These are phyloP conservation scores for Leptosomus discolor DNA, from an alignment of 2,113 vertebrate genomes.

Conservation along the genomic window DNA sequence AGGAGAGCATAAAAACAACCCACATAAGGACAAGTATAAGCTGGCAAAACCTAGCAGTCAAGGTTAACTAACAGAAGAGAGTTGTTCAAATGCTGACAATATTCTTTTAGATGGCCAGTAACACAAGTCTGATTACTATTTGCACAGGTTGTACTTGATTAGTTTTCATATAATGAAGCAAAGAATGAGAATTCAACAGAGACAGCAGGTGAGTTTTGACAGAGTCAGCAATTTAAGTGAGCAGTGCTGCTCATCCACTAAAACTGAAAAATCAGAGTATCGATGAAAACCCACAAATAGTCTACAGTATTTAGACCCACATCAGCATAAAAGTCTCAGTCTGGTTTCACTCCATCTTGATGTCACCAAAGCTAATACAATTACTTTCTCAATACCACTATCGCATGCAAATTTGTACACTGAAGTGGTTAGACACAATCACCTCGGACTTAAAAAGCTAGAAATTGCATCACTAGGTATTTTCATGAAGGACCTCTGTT, in stretches of 20 bases:
- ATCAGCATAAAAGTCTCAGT: background rate
- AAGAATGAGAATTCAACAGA: background rate
- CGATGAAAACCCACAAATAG: background rate
- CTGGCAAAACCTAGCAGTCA: background rate
- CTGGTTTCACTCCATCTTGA: background rate
- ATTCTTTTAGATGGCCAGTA: background rate
- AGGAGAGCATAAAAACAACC: background rate
- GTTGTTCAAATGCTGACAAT: background rate
- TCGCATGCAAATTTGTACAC: background rate
- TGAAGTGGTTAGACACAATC: background rate
- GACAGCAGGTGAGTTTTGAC: background rate
- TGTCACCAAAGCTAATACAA: background rate
- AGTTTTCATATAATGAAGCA: background rate
- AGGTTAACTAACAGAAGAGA: background rate
- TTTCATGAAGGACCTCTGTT: background rate
- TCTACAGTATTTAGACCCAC: background rate
- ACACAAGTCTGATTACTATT: background rate
- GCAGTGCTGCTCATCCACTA: background rate
- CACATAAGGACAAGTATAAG: background rate
- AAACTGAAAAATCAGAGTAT: background rate
- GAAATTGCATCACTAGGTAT: background rate
- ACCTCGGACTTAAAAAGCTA: background rate
- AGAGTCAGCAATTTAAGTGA: background rate
- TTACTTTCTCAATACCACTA: background rate
- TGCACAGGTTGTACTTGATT: background rate